Evolutionary conservation across 2,888 invertebrate species (phyloP), one percentile per base, ranked within the genome.

Genomic region (Drosophila diplacantha): DNA sequence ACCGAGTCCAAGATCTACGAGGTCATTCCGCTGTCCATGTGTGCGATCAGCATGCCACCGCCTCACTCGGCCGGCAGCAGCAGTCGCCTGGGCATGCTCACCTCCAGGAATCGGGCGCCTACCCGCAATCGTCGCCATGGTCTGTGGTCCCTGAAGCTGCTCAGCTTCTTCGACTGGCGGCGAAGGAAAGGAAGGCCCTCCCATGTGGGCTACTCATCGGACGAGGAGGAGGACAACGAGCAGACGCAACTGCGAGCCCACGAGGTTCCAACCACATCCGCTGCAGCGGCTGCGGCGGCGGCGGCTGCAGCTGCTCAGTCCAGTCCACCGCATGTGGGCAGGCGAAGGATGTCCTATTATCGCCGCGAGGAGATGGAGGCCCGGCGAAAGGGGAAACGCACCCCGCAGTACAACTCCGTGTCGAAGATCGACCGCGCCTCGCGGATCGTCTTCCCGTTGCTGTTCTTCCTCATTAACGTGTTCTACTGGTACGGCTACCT

Each of bases 401-500:
- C 91, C 3, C 93, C 92, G 0, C 89, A 93, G 71, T 93, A 93
- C 80, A 95, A 95, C 88, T 94, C 94, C 26, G 94, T 95, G 3
- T 94, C 94, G 61, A 93, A 93, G 88, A 94, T 95, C 70, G 95
- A 95, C 88, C 90, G 92, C 20, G 92, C 92, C 18, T 93, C 94
- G 9, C 89, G 95, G 39, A 90, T 95, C 38, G 91, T 94, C 29
- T 95, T 95, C 85, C 95, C 95, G 0, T 80, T 94, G 53, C 90
- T 93, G 43, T 95, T 95, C 87, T 85, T 93, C 5, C 89, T 93
- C 12, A 93, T 95, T 73, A 95, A 95, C 86, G 88, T 93, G 57
- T 92, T 94, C 86, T 95, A 95, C 85, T 95, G 95, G 94, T 92
- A 91, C 75, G 92, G 92, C 8, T 94, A 93, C 84, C 88, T 94